phyloP scores from a whole-genome alignment of 2,797 vertebrate genomes.

The Lepilemur septentrionalis region DNA sequence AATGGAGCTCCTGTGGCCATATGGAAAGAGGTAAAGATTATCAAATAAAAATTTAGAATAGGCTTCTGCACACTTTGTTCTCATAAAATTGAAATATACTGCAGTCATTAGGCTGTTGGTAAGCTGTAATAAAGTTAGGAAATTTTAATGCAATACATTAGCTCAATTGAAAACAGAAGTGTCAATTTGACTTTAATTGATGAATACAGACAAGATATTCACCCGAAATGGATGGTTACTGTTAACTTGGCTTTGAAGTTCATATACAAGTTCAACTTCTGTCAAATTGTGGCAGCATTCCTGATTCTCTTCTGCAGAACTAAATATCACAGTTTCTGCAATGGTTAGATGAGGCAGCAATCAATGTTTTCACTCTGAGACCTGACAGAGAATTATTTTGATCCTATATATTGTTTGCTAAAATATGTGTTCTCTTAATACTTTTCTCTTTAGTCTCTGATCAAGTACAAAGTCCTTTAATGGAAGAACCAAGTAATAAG shows the following conservation, averaged over 20 bases:
- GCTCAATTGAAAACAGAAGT: slow-evolving; percentile 55
- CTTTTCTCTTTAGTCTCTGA: neutral
- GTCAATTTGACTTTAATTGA: slow-evolving; percentile 56
- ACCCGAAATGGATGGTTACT: neutral
- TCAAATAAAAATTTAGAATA: slow-evolving; percentile 46
- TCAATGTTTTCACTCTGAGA: neutral
- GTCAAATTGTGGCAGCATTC: neutral
- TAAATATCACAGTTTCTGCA: neutral
- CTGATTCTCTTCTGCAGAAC: slow-evolving; percentile 13
- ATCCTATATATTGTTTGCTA: neutral
- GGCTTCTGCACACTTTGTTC: neutral
- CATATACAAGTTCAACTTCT: neutral
- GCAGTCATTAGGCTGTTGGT: neutral
- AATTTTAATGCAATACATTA: slow-evolving; percentile 56
- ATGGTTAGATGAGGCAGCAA: neutral
- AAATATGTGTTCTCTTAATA: neutral
- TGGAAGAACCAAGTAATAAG: neutral
- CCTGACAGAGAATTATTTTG: neutral
- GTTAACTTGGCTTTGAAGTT: slow-evolving; percentile 8
- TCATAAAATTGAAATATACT: slow-evolving; percentile 53
- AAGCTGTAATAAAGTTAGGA: slow-evolving; percentile 59
- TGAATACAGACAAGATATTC: neutral
- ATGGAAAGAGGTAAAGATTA: neutral
- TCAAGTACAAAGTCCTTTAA: neutral
- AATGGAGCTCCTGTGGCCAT: neutral